Base-by-base conservation (phyloP, 1,140 invertebrate species). In the Cyclina sinensis region DNA sequence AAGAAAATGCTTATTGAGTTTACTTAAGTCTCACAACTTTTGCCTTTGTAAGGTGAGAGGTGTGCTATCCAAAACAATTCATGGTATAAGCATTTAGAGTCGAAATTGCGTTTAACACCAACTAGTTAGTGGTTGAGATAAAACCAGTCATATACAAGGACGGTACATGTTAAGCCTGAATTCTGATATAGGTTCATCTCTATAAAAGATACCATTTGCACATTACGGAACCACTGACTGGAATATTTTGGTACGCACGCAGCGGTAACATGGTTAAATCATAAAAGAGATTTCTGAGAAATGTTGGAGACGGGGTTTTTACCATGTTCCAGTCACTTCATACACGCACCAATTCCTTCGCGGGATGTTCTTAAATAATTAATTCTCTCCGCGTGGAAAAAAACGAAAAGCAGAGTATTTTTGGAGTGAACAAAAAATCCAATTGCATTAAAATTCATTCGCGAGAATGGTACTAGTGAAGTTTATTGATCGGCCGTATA, bases 361-460 rank as follows among this genome's bases (percentile, higher is more conserved):
- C 32, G 35, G 16, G 65, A 70, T 37, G 7, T 30, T 0, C 16
- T 35, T 70, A 18, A 70, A 70, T 39, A 70, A 39, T 70, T 70
- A 32, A 70, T 70, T 18, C 65, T 70, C 18, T n/a, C 65, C 2
- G 3, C 24, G 12, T 9, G 7, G 65, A 14, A 37, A 70, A 37
- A 70, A 39, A 18, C 9, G 12, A 18, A 18, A 70, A 35, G 2
- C 14, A 37, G 32, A 70, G 54, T 21, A n/a, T 57, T 57, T 57
- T n/a, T n/a, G 54, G 18, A 9, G 54, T 9, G 18, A 57, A 57
- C 16, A 57, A 57, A 70, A 65, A 65, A 32, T 65, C 62, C 62
- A 32, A 70, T 70, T 37, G 65, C 32, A 70, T 70, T 70, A 37
- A 70, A 70, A 70, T 70, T 37, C 65, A 70, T 70, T 39, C 65